A percentile compares a stretch with the other conserved stretches of the same genome.
Evolutionary conservation across 2,113 vertebrate species (phyloP).

Genomic region (Mystacornis crossleyi): DNA sequence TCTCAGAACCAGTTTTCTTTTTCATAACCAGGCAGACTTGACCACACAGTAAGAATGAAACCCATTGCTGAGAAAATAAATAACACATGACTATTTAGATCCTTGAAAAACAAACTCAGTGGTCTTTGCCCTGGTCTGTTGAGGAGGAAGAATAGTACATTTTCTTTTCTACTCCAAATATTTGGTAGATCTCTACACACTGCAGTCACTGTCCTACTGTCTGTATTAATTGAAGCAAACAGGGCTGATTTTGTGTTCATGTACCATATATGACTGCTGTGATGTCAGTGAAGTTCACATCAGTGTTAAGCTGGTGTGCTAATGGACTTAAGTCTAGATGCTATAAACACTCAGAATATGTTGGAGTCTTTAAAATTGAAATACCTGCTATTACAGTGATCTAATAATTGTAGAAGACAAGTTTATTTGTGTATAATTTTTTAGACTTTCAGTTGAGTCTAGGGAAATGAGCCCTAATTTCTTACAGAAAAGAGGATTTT

Average conservation of each 20-base stretch:
- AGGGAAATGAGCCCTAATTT: not conserved
- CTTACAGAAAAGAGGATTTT: not conserved
- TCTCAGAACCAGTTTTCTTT: not conserved
- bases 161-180: constrained; percentile 32
- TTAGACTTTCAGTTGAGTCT: not conserved
- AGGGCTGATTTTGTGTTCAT: not conserved
- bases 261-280: not conserved
- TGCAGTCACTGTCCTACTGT: not conserved
- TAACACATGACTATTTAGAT: constrained; percentile 1
- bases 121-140: not conserved
- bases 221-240: not conserved
- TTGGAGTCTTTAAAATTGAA: not conserved
- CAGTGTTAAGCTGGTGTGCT: not conserved
- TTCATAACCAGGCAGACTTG: not conserved
- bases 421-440: not conserved
- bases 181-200: not conserved
- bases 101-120: constrained; percentile 1
- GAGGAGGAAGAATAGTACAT: constrained; percentile 1
- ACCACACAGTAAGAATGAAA: constrained; percentile 30
- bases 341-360: not conserved
- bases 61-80: constrained; percentile 51
- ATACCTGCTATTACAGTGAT: not conserved
- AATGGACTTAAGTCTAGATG: not conserved
- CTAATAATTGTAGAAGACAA: not conserved
- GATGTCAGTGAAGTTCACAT: not conserved